Evolutionary conservation across 2,113 vertebrate species (phyloP), one percentile per base, ranked within the genome.

Genomic region (Mellivora capensis): DNA sequence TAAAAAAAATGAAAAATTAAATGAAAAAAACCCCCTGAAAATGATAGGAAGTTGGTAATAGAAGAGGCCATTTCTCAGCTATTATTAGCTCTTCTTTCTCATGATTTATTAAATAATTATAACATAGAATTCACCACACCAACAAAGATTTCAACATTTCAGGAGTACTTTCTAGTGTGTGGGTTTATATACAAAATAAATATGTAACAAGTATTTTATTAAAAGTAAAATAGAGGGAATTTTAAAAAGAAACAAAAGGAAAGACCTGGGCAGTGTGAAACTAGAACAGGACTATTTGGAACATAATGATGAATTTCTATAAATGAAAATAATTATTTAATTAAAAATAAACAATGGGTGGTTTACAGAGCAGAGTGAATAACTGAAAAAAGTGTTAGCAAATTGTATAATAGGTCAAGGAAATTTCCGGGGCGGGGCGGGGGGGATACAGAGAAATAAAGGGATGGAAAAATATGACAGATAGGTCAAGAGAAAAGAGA

Each of bases 41-140:
- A 97, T 69, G 99, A 99, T 42, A 98, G 98, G 94, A 99, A 98
- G 94, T 99, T 99, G 97, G 98, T 99, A 47, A 93, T 99, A 96
- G 98, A 97, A 98, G 90, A 95, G 20, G 15, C 74, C 0, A 23
- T 97, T 88, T 47, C 96, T 61, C 84, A 98, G 25, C 83, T 98
- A 5, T 97, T 98, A 25, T 59, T 5, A 96, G 97, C 57, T 44
- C 6, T 89, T 76, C 25, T 42, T 96, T 97, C 18, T 82, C 94
- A 74, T 96, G 80, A 94, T 96, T 91, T 96, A 93, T 97, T 29
- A n/a, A 21, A n/a, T 34, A n/a, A 84, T 81, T 79, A 64, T 62
- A 52, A 10, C 4, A 7, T 96, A 94, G 13, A 5, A 54, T 84
- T 87, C n/a, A 31, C 42, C 21, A 34, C 20, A 42, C 12, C 85